Evolutionary conservation across 2,888 invertebrate genomes (phyloP).

Genomic region (Holacanthella duospinosa): DNA sequence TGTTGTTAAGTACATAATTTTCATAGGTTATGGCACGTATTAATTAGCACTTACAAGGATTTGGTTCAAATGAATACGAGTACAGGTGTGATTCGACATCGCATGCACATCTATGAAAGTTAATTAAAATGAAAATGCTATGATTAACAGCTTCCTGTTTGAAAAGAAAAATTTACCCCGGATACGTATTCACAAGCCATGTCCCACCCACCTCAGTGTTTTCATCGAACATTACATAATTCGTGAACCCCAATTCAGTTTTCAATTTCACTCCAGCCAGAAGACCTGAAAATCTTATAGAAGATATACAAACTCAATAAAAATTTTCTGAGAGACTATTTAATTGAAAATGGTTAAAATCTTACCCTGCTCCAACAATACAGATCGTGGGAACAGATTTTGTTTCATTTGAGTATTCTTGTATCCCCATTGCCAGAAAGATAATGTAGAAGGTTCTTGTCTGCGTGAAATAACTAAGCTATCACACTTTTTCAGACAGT

Average conservation of each 20-base stretch:
- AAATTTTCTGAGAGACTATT: background rate
- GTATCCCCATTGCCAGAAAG: background rate
- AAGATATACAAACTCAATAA: background rate
- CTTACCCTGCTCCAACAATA: constrained; percentile 8
- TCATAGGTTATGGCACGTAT: background rate
- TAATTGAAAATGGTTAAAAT: background rate
- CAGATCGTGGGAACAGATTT: constrained; percentile 5
- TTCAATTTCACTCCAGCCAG: constrained; percentile 27
- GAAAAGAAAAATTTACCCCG: constrained; percentile 5
- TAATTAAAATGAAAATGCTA: background rate
- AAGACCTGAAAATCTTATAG: constrained; percentile 28
- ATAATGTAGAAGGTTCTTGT: too few relatives aligned
- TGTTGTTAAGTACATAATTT: background rate
- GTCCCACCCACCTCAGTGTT: constrained; percentile 30
- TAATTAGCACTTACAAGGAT: constrained; percentile 15
- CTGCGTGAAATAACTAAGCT: too few relatives aligned
- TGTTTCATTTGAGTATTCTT: background rate
- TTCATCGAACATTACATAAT: constrained; percentile 27
- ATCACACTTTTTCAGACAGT: too few relatives aligned
- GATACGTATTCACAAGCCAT: constrained; percentile 28
- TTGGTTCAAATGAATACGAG: constrained; percentile 20
- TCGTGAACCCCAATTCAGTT: constrained; percentile 22
- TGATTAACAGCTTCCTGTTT: background rate
- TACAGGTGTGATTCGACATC: constrained; percentile 26
- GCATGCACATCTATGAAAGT: constrained; percentile 16